Evolutionary conservation across 2,113 vertebrate genomes (phyloP).

Genomic region (Condylura cristata): DNA sequence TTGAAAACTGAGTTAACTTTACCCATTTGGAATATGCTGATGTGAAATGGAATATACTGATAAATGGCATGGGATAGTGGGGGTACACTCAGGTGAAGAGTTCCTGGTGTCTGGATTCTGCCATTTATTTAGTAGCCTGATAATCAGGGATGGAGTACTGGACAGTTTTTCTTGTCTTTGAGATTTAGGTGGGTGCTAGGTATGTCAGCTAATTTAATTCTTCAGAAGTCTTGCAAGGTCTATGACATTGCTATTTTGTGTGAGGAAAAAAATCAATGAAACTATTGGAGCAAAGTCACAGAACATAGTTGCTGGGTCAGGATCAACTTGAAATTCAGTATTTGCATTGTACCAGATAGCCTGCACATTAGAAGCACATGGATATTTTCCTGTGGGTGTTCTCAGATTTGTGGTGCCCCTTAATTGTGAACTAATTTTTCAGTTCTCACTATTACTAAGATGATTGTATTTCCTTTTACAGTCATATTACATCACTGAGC

Average conservation of each 20-base stretch:
- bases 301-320: background rate
- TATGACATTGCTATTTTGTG: background rate
- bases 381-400: background rate
- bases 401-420: background rate
- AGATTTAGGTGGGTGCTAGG: background rate
- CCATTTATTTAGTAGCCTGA: background rate
- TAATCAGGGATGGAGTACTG: background rate
- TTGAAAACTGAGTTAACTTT: constrained; percentile 26
- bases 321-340: background rate
- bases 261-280: background rate
- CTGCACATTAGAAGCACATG: background rate
- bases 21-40: background rate
- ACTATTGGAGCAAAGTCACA: background rate
- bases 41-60: background rate
- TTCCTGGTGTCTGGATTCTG: background rate
- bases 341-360: background rate
- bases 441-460: background rate
- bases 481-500: background rate
- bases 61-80: background rate
- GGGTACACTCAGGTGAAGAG: background rate
- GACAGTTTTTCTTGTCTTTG: background rate
- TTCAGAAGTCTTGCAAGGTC: background rate
- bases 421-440: background rate
- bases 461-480: background rate
- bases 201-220: background rate